Base-by-base conservation (phyloP, 2,888 invertebrate genomes). In the Anagyrus pseudococci region DNA sequence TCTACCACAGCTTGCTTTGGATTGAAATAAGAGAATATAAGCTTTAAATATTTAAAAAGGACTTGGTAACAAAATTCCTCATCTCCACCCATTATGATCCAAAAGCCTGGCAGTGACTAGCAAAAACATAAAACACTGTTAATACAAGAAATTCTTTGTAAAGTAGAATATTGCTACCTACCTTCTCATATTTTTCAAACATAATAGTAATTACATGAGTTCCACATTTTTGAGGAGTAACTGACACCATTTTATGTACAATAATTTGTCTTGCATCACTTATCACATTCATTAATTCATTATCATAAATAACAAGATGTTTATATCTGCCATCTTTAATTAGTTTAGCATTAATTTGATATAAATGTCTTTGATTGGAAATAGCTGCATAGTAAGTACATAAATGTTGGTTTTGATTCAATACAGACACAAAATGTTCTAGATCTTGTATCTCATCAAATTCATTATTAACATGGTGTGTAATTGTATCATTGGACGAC, bases 141-240 rank as follows among this genome's bases (percentile, higher is more conserved):
- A 22, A 20, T 17, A 48, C 25, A 3, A 47, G 2, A n/a, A n/a
- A n/a, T n/a, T 25, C 15, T 17, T 25, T 25, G 3, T 23, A 48
- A 48, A 4, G 8, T 26, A 4, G 25, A 4, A 6, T 19, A n/a
- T 6, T n/a, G 13, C 25, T 23, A n/a, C 7, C 17, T 53, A 53
- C 53, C 17, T 53, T 53, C 13, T 41, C 53, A 53, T 53, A 53
- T 25, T 53, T 53, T 53, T 53, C 41, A 41, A 53, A 53, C 15
- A 53, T 23, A 41, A 53, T 53, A n/a, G 23, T 40, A 4, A 53
- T 23, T 6, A 53, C n/a, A 41, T 40, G 25, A 17, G 41, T 40
- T 22, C 23, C 41, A 23, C 40, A 40, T 52, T 22, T 22, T 52
- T 37, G 10, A 52, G 52, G 23, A 37, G 22, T 1, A 7, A 41